These are phyloP conservation scores for Hetaerina americana DNA, from an alignment of 1,140 invertebrate species.

Conservation along the genomic window DNA sequence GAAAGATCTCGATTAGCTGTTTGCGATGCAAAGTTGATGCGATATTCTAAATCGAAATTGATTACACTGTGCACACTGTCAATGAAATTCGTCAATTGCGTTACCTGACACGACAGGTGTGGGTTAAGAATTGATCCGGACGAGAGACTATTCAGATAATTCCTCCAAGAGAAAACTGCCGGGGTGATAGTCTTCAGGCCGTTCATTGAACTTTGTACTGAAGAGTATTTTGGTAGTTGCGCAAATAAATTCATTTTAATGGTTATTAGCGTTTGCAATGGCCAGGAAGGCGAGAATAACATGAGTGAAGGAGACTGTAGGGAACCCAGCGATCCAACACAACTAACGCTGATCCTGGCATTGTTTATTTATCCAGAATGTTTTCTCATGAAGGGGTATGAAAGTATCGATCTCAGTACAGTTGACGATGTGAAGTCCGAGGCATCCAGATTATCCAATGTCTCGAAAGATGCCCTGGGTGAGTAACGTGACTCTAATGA, in stretches of 20 bases:
- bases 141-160: too few relatives aligned
- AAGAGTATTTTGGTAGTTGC: too few relatives aligned
- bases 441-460: not conserved
- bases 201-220: too few relatives aligned
- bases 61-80: too few relatives aligned
- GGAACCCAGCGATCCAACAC: not conserved
- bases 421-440: not conserved
- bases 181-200: too few relatives aligned
- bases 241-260: too few relatives aligned
- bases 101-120: too few relatives aligned
- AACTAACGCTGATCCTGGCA: not conserved
- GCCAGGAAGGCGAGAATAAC: not conserved
- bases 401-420: not conserved
- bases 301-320: not conserved
- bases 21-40: not conserved
- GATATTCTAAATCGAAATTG: too few relatives aligned
- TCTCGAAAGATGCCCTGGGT: not conserved
- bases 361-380: not conserved
- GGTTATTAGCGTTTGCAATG: not conserved
- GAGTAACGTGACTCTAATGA: too few relatives aligned
- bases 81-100: too few relatives aligned
- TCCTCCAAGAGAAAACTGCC: too few relatives aligned
- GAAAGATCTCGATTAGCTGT: not conserved
- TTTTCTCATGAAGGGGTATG: not conserved
- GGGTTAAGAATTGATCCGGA: too few relatives aligned